Evolutionary conservation across 2,113 vertebrate genomes (phyloP).

Genomic region (Smithornis capensis): DNA sequence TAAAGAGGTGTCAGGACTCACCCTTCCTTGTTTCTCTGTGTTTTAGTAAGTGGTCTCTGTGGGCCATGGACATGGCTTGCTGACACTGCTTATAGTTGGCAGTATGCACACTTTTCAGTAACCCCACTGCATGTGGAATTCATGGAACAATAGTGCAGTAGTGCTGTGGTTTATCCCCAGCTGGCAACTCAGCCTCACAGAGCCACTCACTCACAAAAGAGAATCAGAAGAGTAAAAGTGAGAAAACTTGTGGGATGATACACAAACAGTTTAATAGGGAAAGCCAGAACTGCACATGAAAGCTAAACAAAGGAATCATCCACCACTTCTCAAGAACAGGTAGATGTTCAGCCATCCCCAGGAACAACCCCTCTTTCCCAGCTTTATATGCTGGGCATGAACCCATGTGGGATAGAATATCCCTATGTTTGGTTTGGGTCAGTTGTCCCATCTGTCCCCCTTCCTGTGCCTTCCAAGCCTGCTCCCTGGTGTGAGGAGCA

Average conservation of each 20-base stretch:
- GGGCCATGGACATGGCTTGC: too few species aligned
- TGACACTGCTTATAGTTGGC: background rate
- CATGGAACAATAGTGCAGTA: background rate
- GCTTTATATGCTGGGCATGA: background rate
- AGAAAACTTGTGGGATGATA: background rate
- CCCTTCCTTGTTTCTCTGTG: background rate
- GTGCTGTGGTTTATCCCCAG: background rate
- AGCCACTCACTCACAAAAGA: fast-evolving
- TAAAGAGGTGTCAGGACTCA: background rate
- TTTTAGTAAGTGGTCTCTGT: background rate
- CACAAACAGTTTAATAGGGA: background rate
- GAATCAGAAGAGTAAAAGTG: background rate
- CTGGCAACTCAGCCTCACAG: fast-evolving
- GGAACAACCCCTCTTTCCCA: background rate
- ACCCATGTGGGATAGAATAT: background rate
- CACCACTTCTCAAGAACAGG: background rate
- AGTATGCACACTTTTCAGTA: background rate
- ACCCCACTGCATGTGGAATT: background rate
- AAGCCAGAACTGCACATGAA: background rate
- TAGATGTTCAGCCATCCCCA: background rate
- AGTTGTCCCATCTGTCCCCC: background rate
- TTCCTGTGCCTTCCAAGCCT: background rate
- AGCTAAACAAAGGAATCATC: background rate
- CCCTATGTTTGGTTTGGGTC: background rate
- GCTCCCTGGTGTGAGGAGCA: background rate